phyloP scores from a whole-genome alignment of 2,797 vertebrate genomes.

The Paedocypris micromegethes region DNA sequence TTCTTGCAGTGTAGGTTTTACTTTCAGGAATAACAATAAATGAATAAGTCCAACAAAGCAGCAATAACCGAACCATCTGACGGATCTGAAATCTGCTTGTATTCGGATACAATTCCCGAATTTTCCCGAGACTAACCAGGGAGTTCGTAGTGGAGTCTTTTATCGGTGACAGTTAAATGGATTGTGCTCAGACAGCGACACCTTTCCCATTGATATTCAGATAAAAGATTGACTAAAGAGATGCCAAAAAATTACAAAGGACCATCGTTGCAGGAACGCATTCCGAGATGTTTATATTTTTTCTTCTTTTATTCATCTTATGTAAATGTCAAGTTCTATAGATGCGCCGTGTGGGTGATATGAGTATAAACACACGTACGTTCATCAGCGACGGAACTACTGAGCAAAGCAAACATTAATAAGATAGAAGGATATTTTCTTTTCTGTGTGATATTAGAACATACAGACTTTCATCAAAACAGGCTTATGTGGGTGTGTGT shows the following conservation, averaged over 20 bases:
- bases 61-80: constrained; percentile 23
- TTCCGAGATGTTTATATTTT: neutral
- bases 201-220: constrained; percentile 10
- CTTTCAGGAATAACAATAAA: constrained; percentile 21
- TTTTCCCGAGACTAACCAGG: constrained; percentile 13
- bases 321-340: constrained; percentile 22
- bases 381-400: constrained; percentile 2
- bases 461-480: constrained; percentile 39
- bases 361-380: constrained; percentile 23
- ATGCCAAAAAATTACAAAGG: no score
- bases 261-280: no score
- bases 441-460: constrained; percentile 36
- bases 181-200: constrained; percentile 13
- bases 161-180: constrained; percentile 29
- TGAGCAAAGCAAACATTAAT: constrained; percentile 31
- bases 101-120: neutral
- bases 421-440: constrained; percentile 28
- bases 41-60: constrained; percentile 7
- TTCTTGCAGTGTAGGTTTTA: constrained; percentile 16
- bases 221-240: no score
- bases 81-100: neutral
- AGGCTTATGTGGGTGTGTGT: constrained; percentile 23
- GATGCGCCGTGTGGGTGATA: constrained; percentile 8
- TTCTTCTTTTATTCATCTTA: neutral
- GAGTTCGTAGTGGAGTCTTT: constrained; percentile 12